Evolutionary conservation across 2,888 invertebrate species (phyloP).

Genomic region (Eumerus sabulonum): DNA sequence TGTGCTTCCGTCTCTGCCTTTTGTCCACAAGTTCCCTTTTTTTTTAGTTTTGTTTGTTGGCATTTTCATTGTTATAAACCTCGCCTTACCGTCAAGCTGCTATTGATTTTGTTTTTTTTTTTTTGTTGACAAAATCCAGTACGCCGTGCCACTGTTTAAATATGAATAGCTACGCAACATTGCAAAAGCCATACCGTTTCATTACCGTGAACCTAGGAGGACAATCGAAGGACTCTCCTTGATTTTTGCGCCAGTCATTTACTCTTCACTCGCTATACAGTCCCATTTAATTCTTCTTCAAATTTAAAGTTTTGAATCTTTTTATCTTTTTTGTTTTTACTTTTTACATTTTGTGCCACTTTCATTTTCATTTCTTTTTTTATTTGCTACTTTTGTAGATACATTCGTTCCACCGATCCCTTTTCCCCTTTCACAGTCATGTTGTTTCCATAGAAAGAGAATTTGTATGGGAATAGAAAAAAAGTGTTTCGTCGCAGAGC

Average conservation of each 20-base stretch:
- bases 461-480: conserved; percentile 41
- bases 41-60: too few relatives aligned
- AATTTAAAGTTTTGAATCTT: conserved; percentile 40
- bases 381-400: background rate
- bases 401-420: background rate
- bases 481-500: conserved; percentile 47
- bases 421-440: background rate
- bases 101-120: conserved; percentile 44
- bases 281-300: conserved; percentile 20
- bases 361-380: conserved; percentile 11
- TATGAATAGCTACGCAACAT: background rate
- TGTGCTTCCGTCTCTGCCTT: background rate
- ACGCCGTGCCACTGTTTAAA: too few relatives aligned
- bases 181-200: background rate
- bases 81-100: conserved; percentile 13
- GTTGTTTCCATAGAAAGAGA: conserved; percentile 27
- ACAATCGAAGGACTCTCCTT: conserved; percentile 32
- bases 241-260: conserved; percentile 46
- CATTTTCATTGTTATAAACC: conserved; percentile 51
- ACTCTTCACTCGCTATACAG: conserved; percentile 8
- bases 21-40: too few relatives aligned
- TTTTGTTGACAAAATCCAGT: background rate
- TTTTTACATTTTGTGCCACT: conserved; percentile 21
- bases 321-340: conserved; percentile 3
- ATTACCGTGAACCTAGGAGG: conserved; percentile 27